Base-by-base conservation (phyloP, 2,113 vertebrate genomes). In the Pipa parva region DNA sequence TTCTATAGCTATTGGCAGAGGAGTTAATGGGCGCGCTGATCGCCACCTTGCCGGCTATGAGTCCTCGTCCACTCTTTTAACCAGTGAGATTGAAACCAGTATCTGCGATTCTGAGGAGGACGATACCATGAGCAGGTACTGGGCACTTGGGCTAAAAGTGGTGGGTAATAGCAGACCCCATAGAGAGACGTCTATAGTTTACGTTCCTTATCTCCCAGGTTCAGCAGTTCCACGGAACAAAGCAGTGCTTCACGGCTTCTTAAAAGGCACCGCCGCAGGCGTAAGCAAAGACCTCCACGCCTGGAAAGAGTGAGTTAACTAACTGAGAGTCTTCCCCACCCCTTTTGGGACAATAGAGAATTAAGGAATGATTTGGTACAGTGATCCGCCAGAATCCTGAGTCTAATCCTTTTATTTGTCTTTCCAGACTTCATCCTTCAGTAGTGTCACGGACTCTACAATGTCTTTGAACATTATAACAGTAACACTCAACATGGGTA, bases 401-500 rank as follows among this genome's bases (percentile, higher is more conserved):
- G 27, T 18, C 33, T 50, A 29, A 9, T 27, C 5, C 4, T 42
- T 70, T 0, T 10, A n/a, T n/a, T 63, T 26, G 28, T 56, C 26
- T 20, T 64, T 11, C 7, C 39, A 95, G 92, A 86, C 90, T 0
- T 93, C 92, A 0, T 95, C 93, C 59, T 94, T 95, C 79, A 95
- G 93, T 80, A 95, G 93, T 0, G 90, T 95, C 71, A 95, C 93
- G 0, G 93, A 95, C 64, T 95, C 93, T 52, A 95, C 93, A 0
- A 95, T 95, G 93, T 94, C 92, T 28, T 75, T 95, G 71, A 95
- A 95, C 76, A 94, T 95, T 75, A 93, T 95, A 80, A 95, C 93
- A 0, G 91, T 94, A 73, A 95, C 93, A 0, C 87, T 95, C 12
- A 94, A 95, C 80, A 95, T 94, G 93, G 93, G 93, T 95, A 77